Base-by-base conservation (phyloP, 2,888 invertebrate genomes). In the Strigamia crassipes region DNA sequence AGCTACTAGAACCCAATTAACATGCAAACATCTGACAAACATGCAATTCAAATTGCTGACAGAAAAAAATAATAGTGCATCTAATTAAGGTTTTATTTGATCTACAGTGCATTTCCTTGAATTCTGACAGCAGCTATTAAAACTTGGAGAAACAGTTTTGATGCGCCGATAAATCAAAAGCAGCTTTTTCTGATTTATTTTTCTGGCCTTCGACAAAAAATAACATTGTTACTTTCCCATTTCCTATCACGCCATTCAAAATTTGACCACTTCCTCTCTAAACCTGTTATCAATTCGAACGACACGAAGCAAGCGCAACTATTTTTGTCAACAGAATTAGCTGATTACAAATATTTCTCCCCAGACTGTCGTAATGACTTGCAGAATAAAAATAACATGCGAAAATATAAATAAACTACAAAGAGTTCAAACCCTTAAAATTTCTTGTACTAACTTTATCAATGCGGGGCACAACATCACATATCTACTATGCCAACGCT, bases 11-110 rank as follows among this genome's bases (percentile, higher is more conserved):
- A 18, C 21, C 56, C 56, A 56, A 56, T 56, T 56, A 56, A 56
- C 56, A 56, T n/a, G n/a, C 56, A 56, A 56, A 56, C 56, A 56
- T n/a, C 21, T 56, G n/a, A 56, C 56, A 56, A 56, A 56, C 56
- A 56, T 56, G 56, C 56, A 18, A 56, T 56, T 56, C 21, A 21
- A 56, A 56, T 18, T 56, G 21, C 56, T 9, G 6, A 56, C 56
- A 56, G 6, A 51, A 51, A 18, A 18, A 18, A 56, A 56, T n/a
- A 56, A 56, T 56, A 46, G 46, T 46, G 46, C 46, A 46, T 46
- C 46, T 46, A 46, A 46, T 46, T 46, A n/a, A 15, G n/a, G 5
- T 56, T 56, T 56, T 18, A n/a, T 56, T 18, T 9, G 9, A 15
- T 18, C n/a, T 18, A 9, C 6, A 3, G 9, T 56, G 5, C 15